Conservation (phyloP, 2,113 vertebrate species). For the Platysteira castanea region DNA sequence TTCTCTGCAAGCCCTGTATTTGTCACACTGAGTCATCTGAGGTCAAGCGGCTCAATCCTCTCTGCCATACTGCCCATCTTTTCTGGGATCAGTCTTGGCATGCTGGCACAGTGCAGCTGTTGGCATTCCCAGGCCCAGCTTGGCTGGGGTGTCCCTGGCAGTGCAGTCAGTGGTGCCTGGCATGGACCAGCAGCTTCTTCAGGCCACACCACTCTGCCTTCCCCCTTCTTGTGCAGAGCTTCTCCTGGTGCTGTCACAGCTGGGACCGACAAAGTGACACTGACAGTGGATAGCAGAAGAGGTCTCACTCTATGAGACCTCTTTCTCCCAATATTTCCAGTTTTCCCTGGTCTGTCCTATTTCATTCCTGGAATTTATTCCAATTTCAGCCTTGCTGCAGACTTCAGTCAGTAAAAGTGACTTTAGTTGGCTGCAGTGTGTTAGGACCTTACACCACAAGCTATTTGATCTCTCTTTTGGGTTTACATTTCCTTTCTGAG, state of each 20-base stretch:
- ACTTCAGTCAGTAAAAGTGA: not conserved
- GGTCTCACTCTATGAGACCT: not conserved
- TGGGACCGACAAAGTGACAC: not conserved
- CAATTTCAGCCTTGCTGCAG: not conserved
- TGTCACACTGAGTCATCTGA: not conserved
- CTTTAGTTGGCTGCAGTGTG: not conserved
- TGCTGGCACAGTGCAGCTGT: not conserved
- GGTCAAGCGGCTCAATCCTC: not conserved
- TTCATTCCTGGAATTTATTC: not conserved
- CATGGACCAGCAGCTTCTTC: not conserved
- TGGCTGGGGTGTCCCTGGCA: not conserved
- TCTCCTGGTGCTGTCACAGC: not conserved
- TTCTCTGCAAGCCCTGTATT: not conserved
- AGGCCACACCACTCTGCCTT: accelerated
- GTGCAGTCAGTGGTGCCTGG: not conserved
- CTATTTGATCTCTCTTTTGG: not conserved
- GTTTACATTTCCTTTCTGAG: not conserved
- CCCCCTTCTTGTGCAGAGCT: not conserved
- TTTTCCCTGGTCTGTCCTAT: not conserved
- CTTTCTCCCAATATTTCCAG: not conserved
- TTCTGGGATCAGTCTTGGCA: not conserved
- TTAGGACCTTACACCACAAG: not conserved
- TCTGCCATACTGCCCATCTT: not conserved
- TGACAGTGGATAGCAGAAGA: not conserved
- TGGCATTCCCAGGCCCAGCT: not conserved